phyloP scores from a whole-genome alignment of 1,140 invertebrate genomes.

The Paramacrobiotus metropolitanus region DNA sequence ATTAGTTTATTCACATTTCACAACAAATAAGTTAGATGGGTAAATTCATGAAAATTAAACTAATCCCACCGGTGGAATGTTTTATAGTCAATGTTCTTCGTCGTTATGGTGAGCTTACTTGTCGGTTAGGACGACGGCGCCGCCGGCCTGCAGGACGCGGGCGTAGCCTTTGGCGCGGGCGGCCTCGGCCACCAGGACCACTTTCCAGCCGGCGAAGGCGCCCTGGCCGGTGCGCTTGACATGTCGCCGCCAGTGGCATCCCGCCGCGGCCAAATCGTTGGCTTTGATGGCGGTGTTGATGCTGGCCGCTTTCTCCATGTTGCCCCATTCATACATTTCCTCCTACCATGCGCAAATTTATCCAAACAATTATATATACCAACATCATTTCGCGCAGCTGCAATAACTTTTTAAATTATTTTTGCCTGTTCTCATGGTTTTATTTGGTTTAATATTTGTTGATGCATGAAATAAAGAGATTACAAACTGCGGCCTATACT shows the following conservation, averaged over 20 bases:
- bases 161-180: neutral
- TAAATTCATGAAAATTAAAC: too few relatives aligned
- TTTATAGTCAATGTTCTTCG: too few relatives aligned
- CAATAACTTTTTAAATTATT: too few relatives aligned
- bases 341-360: constrained; percentile 32
- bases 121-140: neutral
- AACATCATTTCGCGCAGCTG: neutral
- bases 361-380: neutral
- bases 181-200: neutral
- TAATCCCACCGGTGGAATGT: too few relatives aligned
- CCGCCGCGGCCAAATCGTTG: constrained; percentile 18
- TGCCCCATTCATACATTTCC: constrained; percentile 27
- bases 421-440: too few relatives aligned
- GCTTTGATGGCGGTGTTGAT: constrained; percentile 14
- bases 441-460: too few relatives aligned
- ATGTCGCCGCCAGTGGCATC: constrained; percentile 19
- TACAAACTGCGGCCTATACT: too few relatives aligned
- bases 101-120: too few relatives aligned
- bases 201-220: neutral
- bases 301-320: constrained; percentile 12
- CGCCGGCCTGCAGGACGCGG: neutral
- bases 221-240: neutral
- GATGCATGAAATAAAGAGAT: too few relatives aligned
- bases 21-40: too few relatives aligned
- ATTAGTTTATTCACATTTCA: too few relatives aligned